These are phyloP conservation scores for Mactromeris polynyma DNA, from an alignment of 2,888 invertebrate genomes.

Conservation along the genomic window DNA sequence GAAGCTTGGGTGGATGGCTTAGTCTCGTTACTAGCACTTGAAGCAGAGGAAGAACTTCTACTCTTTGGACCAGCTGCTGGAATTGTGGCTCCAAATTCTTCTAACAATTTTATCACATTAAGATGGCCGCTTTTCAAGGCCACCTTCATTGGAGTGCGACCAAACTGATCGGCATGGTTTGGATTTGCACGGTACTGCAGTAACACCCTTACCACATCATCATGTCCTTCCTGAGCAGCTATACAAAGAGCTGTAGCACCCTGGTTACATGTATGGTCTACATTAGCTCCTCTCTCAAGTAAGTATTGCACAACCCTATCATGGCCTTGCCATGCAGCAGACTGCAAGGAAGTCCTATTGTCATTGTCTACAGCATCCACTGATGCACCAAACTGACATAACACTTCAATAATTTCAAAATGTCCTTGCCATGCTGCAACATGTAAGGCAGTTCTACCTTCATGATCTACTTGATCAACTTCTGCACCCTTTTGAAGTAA, in stretches of 20 bases:
- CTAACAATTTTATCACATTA: constrained; percentile 90
- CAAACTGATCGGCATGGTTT: constrained; percentile 88
- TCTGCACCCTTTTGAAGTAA: constrained; percentile 91
- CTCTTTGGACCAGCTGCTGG: constrained; percentile 77
- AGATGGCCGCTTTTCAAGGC: constrained; percentile 97
- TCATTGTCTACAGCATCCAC: constrained; percentile 90
- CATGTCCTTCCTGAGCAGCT: constrained; percentile 98
- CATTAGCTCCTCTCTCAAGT: constrained; percentile 93
- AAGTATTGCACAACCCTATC: constrained; percentile 92
- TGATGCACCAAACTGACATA: constrained; percentile 94
- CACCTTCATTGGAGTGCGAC: constrained; percentile 90
- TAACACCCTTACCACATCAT: constrained; percentile 93
- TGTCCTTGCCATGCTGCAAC: constrained; percentile 96
- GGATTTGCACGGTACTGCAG: constrained; percentile 88
- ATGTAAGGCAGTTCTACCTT: constrained; percentile 94
- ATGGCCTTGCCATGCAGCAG: constrained; percentile 98
- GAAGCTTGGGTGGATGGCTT: constrained; percentile 66
- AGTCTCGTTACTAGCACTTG: constrained; percentile 81
- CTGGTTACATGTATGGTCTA: constrained; percentile 97
- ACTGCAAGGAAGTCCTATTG: constrained; percentile 94
- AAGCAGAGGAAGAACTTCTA: constrained; percentile 80
- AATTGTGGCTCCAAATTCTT: constrained; percentile 90
- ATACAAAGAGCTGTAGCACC: constrained; percentile 97
- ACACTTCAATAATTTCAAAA: constrained; percentile 95
- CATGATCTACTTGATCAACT: constrained; percentile 95